phyloP scores from a whole-genome alignment of 2,888 invertebrate genomes.

The Vandiemenella viatica region DNA sequence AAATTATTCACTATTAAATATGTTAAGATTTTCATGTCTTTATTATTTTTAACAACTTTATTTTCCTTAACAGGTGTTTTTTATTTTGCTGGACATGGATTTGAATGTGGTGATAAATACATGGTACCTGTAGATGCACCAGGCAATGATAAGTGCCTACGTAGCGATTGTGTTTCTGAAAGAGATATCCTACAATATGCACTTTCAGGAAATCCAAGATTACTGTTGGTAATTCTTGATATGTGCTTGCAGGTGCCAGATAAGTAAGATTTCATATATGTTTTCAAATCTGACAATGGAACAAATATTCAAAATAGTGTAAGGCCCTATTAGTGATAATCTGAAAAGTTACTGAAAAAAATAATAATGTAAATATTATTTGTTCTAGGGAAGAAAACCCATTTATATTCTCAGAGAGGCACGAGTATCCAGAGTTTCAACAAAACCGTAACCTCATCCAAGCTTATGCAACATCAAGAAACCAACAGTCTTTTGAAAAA shows the following conservation, averaged over 20 bases:
- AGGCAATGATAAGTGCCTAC: constrained; percentile 25
- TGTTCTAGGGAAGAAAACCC: constrained; percentile 22
- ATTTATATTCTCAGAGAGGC: constrained; percentile 18
- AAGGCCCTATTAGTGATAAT: not conserved
- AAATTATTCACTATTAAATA: too few relatives aligned
- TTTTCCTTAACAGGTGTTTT: too few relatives aligned
- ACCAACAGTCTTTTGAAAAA: constrained; percentile 24
- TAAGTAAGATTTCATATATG: constrained; percentile 24
- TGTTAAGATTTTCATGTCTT: too few relatives aligned
- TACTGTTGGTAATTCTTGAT: constrained; percentile 37
- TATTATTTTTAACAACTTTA: too few relatives aligned
- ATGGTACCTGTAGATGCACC: constrained; percentile 36
- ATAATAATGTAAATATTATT: not conserved
- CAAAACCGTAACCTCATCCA: constrained; percentile 34
- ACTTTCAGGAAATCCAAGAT: constrained; percentile 31
- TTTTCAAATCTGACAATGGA: not conserved
- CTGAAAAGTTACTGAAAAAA: not conserved
- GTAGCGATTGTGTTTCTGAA: constrained; percentile 33
- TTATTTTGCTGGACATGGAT: constrained; percentile 42
- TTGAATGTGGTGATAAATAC: constrained; percentile 35
- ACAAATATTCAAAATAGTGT: not conserved
- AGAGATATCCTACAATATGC: constrained; percentile 32
- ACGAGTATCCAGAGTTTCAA: too few relatives aligned
- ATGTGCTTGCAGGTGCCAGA: constrained; percentile 38
- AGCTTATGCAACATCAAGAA: constrained; percentile 27